Evolutionary conservation across 37 sponge, comb jelly and placozoan genomes (phyloP).

Genomic region (Cladorhizidae sp.): DNA sequence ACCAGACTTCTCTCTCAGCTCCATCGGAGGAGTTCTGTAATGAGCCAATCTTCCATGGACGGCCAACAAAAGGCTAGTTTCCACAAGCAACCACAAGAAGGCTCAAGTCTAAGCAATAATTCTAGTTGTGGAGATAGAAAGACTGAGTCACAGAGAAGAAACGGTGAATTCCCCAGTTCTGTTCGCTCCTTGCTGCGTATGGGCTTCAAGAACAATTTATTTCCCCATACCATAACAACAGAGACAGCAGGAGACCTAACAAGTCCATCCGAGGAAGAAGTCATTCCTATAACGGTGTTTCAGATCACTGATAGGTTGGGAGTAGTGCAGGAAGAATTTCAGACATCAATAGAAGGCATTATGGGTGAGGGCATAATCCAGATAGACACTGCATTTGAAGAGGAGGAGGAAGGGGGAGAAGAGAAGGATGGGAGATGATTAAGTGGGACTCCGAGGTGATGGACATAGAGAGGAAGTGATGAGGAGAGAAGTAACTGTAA

Average conservation of each 20-base stretch:
- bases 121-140: neutral
- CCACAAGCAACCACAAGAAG: neutral
- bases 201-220: too few relatives aligned
- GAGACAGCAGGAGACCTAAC: too few relatives aligned
- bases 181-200: neutral
- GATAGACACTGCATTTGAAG: slow-evolving; percentile 1
- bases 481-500: too few relatives aligned
- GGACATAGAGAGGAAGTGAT: too few relatives aligned
- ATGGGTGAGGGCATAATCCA: too few relatives aligned
- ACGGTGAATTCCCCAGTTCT: neutral
- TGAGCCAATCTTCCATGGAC: slow-evolving; percentile 12
- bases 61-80: neutral
- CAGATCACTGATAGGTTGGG: slow-evolving; percentile 15
- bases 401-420: neutral
- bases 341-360: neutral
- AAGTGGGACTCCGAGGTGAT: too few relatives aligned
- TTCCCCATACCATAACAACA: too few relatives aligned
- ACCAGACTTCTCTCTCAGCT: neutral
- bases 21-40: neutral
- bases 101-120: neutral
- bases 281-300: neutral
- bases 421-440: neutral
- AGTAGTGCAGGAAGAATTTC: slow-evolving; percentile 17
- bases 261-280: too few relatives aligned
- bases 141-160: neutral